Base-by-base conservation (phyloP, 1,140 invertebrate genomes). In the Trichoplusia ni region DNA sequence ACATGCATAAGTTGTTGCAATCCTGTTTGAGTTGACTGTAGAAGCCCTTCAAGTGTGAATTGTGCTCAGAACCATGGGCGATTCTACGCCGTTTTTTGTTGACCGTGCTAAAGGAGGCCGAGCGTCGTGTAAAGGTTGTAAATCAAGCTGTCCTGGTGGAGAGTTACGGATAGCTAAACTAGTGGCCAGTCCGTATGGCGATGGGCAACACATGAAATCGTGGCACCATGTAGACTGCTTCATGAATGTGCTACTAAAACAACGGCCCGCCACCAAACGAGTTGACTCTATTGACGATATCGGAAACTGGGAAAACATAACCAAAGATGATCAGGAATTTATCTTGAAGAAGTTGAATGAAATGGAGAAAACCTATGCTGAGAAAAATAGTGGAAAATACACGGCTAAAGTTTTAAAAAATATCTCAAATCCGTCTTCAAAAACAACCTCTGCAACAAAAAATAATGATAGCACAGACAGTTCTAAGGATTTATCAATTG, bases 71-170 rank as follows among this genome's bases (percentile, higher is more conserved):
- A 59, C 13, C 11, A 86, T 81, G 89, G 68, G 54, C 66, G 92
- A 81, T 53, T 82, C 54, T 66, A 79, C 63, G 59, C 92, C 92
- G 2, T 96, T 95, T 79, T 93, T 91, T 31, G 92, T 94, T 8
- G 96, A 97, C 61, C 92, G 95, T 67, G 96, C 96, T 0, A 97
- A 97, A 88, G 92, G 93, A 0, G 95, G 95, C 0, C 92, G 95
- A 33, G 95, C 96, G 0, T 93, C 93, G n/a, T 98, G 97, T 80
- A 97, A 97, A 79, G 95, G 95, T 82, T 98, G 97, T 83, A 97
- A 97, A 90, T 86, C 93, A 51, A 94, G 95, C 72, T 95, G 97
- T 74, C 92, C 94, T 2, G 94, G 94, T 79, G 95, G 94, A 16
- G 87, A 92, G 33, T 71, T 97, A 27, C 90, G 96, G 54, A 91